A percentile compares a stretch with the other conserved stretches of the same genome.
Evolutionary conservation across 2,888 invertebrate species (phyloP).

Genomic region (Himalopsyche kuldschensis): DNA sequence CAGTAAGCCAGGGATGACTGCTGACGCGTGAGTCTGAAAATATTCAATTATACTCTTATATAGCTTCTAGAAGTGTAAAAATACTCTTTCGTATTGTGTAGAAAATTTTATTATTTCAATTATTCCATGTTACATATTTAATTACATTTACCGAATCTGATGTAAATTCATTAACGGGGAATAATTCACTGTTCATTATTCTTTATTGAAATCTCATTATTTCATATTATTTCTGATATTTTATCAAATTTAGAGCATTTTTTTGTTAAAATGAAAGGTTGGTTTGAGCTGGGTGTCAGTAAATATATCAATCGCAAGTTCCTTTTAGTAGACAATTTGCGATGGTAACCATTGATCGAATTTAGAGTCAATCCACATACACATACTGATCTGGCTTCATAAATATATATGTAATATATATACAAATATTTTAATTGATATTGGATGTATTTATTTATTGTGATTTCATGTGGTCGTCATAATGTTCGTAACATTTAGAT

Average conservation of each 20-base stretch:
- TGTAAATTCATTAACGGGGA: background rate
- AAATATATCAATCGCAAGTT: constrained; percentile 39
- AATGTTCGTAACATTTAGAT: constrained; percentile 40
- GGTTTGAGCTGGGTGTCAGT: constrained; percentile 57
- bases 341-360: constrained; percentile 12
- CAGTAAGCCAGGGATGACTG: constrained; percentile 37
- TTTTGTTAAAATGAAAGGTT: constrained; percentile 43
- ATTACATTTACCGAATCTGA: background rate
- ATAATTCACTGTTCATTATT: background rate
- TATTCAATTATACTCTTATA: constrained; percentile 19
- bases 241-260: background rate
- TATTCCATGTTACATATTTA: background rate
- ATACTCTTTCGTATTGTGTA: background rate
- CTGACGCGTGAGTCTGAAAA: constrained; percentile 36
- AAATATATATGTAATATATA: constrained; percentile 14
- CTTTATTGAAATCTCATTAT: background rate
- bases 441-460: constrained; percentile 40
- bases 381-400: constrained; percentile 26
- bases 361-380: constrained; percentile 23
- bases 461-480: constrained; percentile 40
- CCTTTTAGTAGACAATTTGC: constrained; percentile 11
- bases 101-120: background rate
- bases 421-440: constrained; percentile 16
- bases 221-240: background rate
- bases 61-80: background rate